Percentiles rank a stretch among this genome's conserved stretches.
Conservation (phyloP, 2,113 vertebrate species). For the Thermophis baileyi region DNA sequence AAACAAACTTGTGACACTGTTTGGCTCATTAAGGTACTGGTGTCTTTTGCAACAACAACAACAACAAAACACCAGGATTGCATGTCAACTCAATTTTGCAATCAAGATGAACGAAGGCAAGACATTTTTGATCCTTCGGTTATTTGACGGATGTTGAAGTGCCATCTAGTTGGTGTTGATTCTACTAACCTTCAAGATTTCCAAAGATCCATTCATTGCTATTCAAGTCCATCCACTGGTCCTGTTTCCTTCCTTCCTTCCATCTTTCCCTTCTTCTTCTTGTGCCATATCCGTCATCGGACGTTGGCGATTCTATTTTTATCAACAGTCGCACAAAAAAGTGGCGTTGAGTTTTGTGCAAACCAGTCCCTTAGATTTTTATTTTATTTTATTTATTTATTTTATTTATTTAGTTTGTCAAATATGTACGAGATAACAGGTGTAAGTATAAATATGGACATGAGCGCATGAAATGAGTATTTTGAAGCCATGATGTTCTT, state of each 20-base stretch:
- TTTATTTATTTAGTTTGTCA: too few relatives aligned
- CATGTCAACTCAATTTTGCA: not conserved
- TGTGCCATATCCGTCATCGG: too few relatives aligned
- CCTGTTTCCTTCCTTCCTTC: not conserved
- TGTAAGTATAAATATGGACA: too few relatives aligned
- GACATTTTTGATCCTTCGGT: not conserved
- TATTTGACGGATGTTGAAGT: not conserved
- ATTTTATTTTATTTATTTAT: too few relatives aligned
- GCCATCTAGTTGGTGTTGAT: not conserved
- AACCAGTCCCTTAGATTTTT: too few relatives aligned
- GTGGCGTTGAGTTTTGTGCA: too few relatives aligned
- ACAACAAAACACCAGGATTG: not conserved
- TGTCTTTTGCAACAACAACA: not conserved
- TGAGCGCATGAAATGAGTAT: too few relatives aligned
- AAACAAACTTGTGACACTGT: not conserved
- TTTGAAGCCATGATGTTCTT: too few relatives aligned
- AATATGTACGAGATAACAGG: too few relatives aligned
- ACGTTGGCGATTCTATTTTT: too few relatives aligned
- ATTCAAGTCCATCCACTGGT: not conserved
- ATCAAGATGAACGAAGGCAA: not conserved
- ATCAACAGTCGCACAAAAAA: too few relatives aligned
- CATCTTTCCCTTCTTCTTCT: not conserved
- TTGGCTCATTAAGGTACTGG: not conserved
- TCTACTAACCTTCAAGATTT: not conserved
- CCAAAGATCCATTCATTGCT: not conserved